phyloP scores from a whole-genome alignment of 2,888 invertebrate genomes.

The Stenolophus ochropezus region DNA sequence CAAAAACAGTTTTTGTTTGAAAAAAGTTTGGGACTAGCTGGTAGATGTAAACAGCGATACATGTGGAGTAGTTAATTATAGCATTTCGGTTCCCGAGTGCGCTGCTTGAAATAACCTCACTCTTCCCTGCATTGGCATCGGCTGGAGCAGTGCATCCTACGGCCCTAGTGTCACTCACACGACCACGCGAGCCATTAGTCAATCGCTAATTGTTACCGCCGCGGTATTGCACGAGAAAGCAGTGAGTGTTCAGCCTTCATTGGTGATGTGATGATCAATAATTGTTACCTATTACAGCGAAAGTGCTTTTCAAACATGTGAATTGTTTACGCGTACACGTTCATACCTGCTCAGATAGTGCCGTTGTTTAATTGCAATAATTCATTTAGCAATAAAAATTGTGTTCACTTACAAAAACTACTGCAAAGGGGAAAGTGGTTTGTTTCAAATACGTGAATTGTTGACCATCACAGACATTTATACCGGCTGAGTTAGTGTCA shows the following conservation, averaged over 20 bases:
- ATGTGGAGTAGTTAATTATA: constrained; percentile 53
- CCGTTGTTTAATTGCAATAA: no score
- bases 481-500: no score
- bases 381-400: no score
- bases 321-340: no score
- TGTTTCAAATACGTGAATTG: no score
- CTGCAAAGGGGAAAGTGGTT: no score
- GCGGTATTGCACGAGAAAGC: constrained; percentile 44
- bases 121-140: constrained; percentile 57
- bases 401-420: no score
- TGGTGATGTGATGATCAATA: constrained; percentile 1
- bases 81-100: constrained; percentile 54
- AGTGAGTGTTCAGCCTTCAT: background rate
- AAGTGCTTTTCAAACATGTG: constrained; percentile 12
- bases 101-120: constrained; percentile 49
- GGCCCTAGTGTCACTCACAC: constrained; percentile 25
- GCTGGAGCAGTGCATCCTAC: constrained; percentile 37
- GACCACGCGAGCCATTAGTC: constrained; percentile 36
- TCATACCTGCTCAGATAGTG: no score
- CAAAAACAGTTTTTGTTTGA: constrained; percentile 9
- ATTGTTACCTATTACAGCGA: background rate
- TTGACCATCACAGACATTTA: no score
- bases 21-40: constrained; percentile 50
- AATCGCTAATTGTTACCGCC: constrained; percentile 45
- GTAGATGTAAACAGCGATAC: constrained; percentile 39